Evolutionary conservation across 2,888 invertebrate species (phyloP).

Genomic region (Tenodera sinensis): DNA sequence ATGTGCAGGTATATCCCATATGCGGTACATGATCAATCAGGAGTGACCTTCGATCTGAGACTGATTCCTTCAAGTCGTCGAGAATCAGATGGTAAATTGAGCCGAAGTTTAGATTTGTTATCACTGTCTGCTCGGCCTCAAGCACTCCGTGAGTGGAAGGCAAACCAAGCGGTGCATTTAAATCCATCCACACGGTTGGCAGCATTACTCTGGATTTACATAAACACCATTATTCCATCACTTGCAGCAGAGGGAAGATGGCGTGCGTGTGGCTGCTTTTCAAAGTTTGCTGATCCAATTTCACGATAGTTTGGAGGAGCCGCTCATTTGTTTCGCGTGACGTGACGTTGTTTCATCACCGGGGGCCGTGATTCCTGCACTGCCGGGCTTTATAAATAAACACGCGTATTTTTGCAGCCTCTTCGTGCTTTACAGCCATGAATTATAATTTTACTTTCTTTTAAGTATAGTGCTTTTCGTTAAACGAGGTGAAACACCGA

Average conservation of each 20-base stretch:
- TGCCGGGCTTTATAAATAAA: background rate
- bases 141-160: background rate
- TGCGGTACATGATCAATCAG: too few species aligned
- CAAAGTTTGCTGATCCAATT: constrained; percentile 4
- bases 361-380: background rate
- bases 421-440: background rate
- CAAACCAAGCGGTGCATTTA: background rate
- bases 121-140: background rate
- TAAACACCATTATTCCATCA: background rate
- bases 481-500: background rate
- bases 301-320: background rate
- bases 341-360: background rate
- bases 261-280: background rate
- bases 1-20: too few species aligned
- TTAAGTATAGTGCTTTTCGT: background rate
- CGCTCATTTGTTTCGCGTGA: background rate
- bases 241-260: background rate
- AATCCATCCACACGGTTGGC: background rate
- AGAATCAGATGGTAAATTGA: background rate
- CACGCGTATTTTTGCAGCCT: background rate
- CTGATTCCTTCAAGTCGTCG: background rate
- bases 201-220: background rate
- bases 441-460: background rate
- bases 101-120: background rate
- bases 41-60: background rate